These are phyloP conservation scores for Calliopum simillimum DNA, from an alignment of 2,888 invertebrate genomes.

Conservation along the genomic window DNA sequence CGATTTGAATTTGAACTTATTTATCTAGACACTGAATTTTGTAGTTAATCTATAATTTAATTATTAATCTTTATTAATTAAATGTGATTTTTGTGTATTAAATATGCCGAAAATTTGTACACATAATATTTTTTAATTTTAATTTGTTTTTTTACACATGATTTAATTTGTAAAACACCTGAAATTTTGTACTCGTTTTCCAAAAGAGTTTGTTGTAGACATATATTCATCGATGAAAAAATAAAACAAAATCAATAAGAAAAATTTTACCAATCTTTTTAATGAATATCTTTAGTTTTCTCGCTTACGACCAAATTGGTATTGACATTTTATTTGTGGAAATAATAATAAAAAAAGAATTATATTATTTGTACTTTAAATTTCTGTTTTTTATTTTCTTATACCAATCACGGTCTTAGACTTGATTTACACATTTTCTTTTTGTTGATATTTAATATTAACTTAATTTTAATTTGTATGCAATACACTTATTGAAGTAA, in stretches of 20 bases:
- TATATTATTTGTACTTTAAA: conserved; percentile 58
- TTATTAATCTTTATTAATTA: no score
- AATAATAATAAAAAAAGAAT: background rate
- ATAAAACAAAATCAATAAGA: no score
- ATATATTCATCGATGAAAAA: conserved; percentile 14
- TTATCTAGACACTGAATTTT: conserved; percentile 43
- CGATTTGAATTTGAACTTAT: conserved; percentile 33
- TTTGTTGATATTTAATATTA: conserved; percentile 8
- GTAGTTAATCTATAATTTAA: conserved; percentile 39
- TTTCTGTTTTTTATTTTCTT: conserved; percentile 35
- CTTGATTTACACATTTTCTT: conserved; percentile 63
- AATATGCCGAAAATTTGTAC: conserved; percentile 39
- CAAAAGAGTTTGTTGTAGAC: conserved; percentile 62
- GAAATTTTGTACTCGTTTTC: conserved; percentile 67
- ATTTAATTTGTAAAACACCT: conserved; percentile 55
- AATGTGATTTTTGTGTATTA: no score
- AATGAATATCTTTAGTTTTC: no score
- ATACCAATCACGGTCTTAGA: conserved; percentile 40
- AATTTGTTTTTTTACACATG: conserved; percentile 43
- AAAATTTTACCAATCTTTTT: no score
- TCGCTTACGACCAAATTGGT: no score
- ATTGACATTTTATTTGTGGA: no score
- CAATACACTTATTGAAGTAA: conserved; percentile 1
- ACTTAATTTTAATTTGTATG: conserved; percentile 17
- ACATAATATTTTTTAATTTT: conserved; percentile 42